Evolutionary conservation across 2,113 vertebrate genomes (phyloP).

Genomic region (Lampris incognitus): DNA sequence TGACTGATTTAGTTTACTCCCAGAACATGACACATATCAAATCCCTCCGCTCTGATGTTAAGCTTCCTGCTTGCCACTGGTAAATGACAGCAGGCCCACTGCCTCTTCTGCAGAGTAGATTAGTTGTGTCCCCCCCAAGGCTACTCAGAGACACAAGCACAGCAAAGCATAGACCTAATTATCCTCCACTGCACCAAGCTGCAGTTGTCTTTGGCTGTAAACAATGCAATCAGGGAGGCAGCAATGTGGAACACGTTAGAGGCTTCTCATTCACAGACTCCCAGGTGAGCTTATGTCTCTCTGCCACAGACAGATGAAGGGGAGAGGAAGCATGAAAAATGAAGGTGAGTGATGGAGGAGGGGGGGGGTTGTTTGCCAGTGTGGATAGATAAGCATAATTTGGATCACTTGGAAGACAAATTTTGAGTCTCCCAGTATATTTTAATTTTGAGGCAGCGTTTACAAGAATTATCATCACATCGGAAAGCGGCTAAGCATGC

Average conservation of each 20-base stretch:
- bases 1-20: background rate
- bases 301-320: slow-evolving; percentile 63
- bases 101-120: slow-evolving; percentile 33
- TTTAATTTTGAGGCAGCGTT: too few species aligned
- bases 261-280: slow-evolving; percentile 61
- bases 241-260: slow-evolving; percentile 67
- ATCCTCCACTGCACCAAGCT: slow-evolving; percentile 56
- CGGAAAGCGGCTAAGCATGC: too few species aligned
- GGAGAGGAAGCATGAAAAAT: slow-evolving; percentile 36
- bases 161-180: slow-evolving; percentile 60
- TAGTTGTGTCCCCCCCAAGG: slow-evolving; percentile 5
- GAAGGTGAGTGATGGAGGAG: slow-evolving; percentile 26
- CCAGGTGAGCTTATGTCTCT: slow-evolving; percentile 66
- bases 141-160: slow-evolving; percentile 47
- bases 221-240: slow-evolving; percentile 73
- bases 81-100: slow-evolving; percentile 37
- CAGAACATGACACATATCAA: slow-evolving; percentile 4
- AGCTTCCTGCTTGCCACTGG: slow-evolving; percentile 5
- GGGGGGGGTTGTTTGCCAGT: slow-evolving; percentile 41
- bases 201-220: slow-evolving; percentile 73
- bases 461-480: too few species aligned
- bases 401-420: slow-evolving; percentile 30
- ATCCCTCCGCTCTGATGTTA: slow-evolving; percentile 9
- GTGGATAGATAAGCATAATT: slow-evolving; percentile 44
- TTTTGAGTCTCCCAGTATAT: slow-evolving; percentile 9